A percentile compares a stretch with the other conserved stretches of the same genome.
Conservation (phyloP, 2,113 vertebrate genomes). For the Gallinago undulata region DNA sequence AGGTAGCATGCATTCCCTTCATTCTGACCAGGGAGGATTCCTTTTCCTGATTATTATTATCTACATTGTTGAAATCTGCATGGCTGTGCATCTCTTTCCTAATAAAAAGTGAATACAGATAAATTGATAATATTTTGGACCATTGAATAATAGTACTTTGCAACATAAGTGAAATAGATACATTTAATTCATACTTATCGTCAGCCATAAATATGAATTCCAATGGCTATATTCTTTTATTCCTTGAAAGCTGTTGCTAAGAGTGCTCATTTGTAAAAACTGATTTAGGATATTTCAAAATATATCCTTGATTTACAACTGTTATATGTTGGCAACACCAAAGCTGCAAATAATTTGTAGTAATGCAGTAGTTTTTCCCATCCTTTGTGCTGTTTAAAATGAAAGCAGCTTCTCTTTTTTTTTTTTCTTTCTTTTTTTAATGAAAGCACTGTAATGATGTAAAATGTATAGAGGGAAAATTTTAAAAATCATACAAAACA, state of each 20-base stretch:
- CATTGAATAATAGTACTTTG: not conserved
- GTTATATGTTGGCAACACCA: constrained; percentile 48
- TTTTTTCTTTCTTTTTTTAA: not conserved
- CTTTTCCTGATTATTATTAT: constrained; percentile 22
- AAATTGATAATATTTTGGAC: constrained; percentile 24
- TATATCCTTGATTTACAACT: constrained; percentile 35
- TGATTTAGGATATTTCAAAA: constrained; percentile 54
- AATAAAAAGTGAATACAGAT: constrained; percentile 23
- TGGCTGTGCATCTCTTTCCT: not conserved
- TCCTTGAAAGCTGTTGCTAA: constrained; percentile 34
- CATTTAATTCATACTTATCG: constrained; percentile 8
- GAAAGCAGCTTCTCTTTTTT: not conserved
- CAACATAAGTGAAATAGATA: constrained; percentile 12
- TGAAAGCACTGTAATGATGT: not conserved
- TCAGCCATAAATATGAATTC: constrained; percentile 18
- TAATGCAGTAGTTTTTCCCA: constrained; percentile 40
- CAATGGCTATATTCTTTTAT: constrained; percentile 35
- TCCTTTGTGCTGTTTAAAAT: constrained; percentile 55
- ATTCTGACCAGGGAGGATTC: not conserved
- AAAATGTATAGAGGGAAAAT: constrained; percentile 20
- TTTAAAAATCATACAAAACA: not conserved
- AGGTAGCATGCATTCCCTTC: not conserved
- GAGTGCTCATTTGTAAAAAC: constrained; percentile 53
- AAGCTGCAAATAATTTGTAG: constrained; percentile 46
- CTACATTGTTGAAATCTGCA: not conserved